Evolutionary conservation across 2,888 invertebrate species (phyloP).

Genomic region (Sminthurinus aureus): DNA sequence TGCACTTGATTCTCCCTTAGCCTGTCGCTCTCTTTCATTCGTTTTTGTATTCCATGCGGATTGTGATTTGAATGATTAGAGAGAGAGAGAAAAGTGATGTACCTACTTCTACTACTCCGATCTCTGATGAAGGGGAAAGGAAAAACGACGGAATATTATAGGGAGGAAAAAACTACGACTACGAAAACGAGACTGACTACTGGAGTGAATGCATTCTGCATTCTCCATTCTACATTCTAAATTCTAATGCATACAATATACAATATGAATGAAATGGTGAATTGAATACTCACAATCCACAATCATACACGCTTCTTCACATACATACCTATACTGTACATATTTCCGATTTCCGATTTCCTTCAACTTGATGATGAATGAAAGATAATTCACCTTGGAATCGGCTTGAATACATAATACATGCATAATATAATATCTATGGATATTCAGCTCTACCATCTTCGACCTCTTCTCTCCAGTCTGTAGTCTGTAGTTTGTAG

Average conservation of each 20-base stretch:
- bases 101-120: too few species aligned
- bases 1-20: neutral
- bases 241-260: too few species aligned
- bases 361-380: neutral
- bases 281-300: too few species aligned
- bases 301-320: too few species aligned
- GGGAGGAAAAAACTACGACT: neutral
- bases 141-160: neutral
- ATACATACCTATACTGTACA: neutral
- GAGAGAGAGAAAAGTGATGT: neutral
- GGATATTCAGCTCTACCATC: neutral
- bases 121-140: neutral
- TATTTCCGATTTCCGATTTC: neutral
- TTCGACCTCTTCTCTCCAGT: too few species aligned
- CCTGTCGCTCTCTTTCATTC: neutral
- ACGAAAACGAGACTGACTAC: too few species aligned
- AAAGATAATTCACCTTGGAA: neutral
- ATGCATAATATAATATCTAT: neutral
- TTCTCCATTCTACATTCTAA: too few species aligned
- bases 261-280: too few species aligned
- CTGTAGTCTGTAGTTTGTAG: neutral
- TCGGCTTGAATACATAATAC: neutral
- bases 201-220: neutral
- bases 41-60: neutral
- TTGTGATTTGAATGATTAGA: neutral